Conservation (phyloP, 53 echinoderm and acorn worm species). For the Henricia sp. region DNA sequence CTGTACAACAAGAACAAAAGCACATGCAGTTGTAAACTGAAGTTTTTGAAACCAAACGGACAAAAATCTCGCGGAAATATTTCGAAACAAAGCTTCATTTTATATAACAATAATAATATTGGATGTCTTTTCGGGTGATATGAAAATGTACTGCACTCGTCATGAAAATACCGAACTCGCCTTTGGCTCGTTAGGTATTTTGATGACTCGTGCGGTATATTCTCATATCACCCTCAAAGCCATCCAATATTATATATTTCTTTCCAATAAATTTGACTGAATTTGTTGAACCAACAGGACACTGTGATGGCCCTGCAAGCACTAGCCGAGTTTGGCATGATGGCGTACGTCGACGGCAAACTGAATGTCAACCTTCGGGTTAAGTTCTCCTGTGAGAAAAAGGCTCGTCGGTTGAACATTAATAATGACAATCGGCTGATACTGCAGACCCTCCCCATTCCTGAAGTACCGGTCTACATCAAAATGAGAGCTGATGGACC, state of each 20-base stretch:
- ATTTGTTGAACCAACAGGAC: conserved; percentile 54
- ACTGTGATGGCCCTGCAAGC: conserved; percentile 89
- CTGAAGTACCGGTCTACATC: conserved; percentile 60
- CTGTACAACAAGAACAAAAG: too few relatives aligned
- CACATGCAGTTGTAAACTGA: too few relatives aligned
- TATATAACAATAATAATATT: too few relatives aligned
- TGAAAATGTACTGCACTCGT: neutral
- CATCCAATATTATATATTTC: neutral
- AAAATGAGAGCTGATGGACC: conserved; percentile 68
- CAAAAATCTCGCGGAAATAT: too few relatives aligned
- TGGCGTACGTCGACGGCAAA: conserved; percentile 46
- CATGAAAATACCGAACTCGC: neutral
- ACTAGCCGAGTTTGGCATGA: conserved; percentile 72
- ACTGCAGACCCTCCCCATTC: conserved; percentile 57
- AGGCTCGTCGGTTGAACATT: conserved; percentile 31
- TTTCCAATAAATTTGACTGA: neutral
- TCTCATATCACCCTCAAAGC: neutral
- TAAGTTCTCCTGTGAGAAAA: conserved; percentile 19
- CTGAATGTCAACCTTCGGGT: conserved; percentile 3
- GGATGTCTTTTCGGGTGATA: too few relatives aligned
- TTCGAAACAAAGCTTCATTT: too few relatives aligned
- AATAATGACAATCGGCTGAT: conserved; percentile 69
- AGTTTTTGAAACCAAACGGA: too few relatives aligned
- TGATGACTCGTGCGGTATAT: neutral
- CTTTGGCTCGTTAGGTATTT: neutral